A percentile compares a stretch with the other conserved stretches of the same genome.
Evolutionary conservation across 23 tunicate species (phyloP).

Genomic region (Botrylloides violaceus): DNA sequence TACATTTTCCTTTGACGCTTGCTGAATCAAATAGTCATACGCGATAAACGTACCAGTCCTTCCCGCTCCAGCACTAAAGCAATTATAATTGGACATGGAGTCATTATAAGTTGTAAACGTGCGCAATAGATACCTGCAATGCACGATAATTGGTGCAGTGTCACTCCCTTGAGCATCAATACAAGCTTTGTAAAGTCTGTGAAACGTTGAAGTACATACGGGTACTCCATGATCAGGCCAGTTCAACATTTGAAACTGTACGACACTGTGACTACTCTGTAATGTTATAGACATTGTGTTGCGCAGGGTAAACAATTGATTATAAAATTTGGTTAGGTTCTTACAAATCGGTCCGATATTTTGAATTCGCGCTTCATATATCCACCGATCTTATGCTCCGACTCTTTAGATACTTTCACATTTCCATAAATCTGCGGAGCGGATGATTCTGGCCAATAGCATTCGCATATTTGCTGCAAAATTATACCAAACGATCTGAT

Average conservation of each 20-base stretch:
- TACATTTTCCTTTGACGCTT: constrained; percentile 4
- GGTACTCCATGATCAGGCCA: constrained; percentile 49
- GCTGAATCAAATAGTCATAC: constrained; percentile 31
- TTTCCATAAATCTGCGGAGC: not conserved
- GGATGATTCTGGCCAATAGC: constrained; percentile 27
- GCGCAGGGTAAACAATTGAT: too few relatives aligned
- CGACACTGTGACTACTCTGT: constrained; percentile 9
- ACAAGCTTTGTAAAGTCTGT: constrained; percentile 10
- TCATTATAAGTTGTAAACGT: too few relatives aligned
- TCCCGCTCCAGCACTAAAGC: constrained; percentile 70
- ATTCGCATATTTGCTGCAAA: constrained; percentile 27
- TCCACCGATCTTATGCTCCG: not conserved
- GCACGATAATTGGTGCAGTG: constrained; percentile 27
- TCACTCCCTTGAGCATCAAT: constrained; percentile 2
- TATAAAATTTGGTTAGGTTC: too few relatives aligned
- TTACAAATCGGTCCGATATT: not conserved
- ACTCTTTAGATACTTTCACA: not conserved
- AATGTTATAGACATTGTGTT: too few relatives aligned
- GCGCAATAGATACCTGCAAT: constrained; percentile 43
- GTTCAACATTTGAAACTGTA: constrained; percentile 16
- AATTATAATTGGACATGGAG: not conserved
- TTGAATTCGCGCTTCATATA: not conserved
- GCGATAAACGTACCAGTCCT: constrained; percentile 53
- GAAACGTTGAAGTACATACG: not conserved
- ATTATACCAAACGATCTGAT: too few relatives aligned